A percentile compares a stretch with the other conserved stretches of the same genome.
These are phyloP conservation scores for Calyptomena viridis DNA, from an alignment of 2,113 vertebrate genomes.

Conservation along the genomic window DNA sequence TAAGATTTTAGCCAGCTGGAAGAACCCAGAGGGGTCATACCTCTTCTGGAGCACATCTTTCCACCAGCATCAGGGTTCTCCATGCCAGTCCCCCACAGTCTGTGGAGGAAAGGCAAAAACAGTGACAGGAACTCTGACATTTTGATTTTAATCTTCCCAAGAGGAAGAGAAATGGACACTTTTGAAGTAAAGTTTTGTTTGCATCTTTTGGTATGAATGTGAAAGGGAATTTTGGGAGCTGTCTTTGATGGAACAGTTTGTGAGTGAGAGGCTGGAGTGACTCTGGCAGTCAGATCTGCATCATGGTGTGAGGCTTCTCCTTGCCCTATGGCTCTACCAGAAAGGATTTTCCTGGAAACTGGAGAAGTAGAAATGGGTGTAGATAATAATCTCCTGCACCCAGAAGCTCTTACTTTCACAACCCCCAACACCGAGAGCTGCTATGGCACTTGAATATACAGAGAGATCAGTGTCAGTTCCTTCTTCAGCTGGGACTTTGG, in stretches of 20 bases:
- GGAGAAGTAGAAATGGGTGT: neutral
- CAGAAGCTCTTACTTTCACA: neutral
- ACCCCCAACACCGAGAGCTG: accelerated
- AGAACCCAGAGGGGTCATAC: accelerated
- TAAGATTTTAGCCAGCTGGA: neutral
- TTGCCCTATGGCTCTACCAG: neutral
- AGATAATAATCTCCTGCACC: neutral
- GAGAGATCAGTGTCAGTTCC: neutral
- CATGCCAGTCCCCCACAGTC: accelerated
- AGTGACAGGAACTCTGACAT: neutral
- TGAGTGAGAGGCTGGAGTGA: neutral
- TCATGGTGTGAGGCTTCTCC: neutral
- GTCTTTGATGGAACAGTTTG: neutral
- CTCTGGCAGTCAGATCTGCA: neutral
- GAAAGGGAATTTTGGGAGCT: neutral
- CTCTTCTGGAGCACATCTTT: neutral
- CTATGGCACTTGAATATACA: neutral
- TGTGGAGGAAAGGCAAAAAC: neutral
- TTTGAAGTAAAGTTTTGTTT: neutral
- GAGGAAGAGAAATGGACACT: neutral
- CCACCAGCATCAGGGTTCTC: neutral
- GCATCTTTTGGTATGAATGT: neutral
- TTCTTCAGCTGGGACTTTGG: neutral
- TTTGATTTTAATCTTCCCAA: neutral
- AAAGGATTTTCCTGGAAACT: neutral